These are phyloP conservation scores for Helicoverpa zea DNA, from an alignment of 1,140 invertebrate species.

Conservation along the genomic window DNA sequence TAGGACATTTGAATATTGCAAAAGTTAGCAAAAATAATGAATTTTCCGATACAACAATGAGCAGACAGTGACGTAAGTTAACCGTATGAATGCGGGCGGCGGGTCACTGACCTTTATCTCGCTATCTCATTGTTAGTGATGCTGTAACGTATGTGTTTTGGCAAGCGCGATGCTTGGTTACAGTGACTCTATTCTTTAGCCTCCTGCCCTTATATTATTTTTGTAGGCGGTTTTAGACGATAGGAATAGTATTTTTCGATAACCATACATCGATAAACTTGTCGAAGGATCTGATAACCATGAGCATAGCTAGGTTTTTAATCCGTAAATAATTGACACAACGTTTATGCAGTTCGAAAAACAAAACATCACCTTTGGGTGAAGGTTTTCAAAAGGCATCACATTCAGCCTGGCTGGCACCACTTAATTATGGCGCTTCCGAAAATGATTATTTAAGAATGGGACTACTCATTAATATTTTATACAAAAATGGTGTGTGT, in stretches of 20 bases:
- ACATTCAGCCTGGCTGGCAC: too few species aligned
- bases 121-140: slow-evolving; percentile 33
- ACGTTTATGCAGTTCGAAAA: neutral
- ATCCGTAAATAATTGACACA: neutral
- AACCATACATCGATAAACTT: neutral
- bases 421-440: too few species aligned
- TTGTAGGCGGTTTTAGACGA: neutral
- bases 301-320: too few species aligned
- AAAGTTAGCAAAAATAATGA: neutral
- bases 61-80: slow-evolving; percentile 19
- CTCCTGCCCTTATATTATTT: slow-evolving; percentile 33
- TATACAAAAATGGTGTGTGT: too few species aligned
- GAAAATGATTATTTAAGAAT: too few species aligned
- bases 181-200: slow-evolving; percentile 28
- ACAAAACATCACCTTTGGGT: too few species aligned
- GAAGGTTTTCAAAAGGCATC: too few species aligned
- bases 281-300: too few species aligned
- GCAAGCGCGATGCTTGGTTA: slow-evolving; percentile 31
- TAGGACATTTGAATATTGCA: neutral
- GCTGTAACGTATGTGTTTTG: slow-evolving; percentile 43
- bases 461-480: too few species aligned
- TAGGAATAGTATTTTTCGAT: neutral
- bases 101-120: slow-evolving; percentile 39
- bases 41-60: slow-evolving; percentile 30
- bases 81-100: slow-evolving; percentile 17